Evolutionary conservation across 2,888 invertebrate species (phyloP).

Genomic region (Polylopha cassiicola): DNA sequence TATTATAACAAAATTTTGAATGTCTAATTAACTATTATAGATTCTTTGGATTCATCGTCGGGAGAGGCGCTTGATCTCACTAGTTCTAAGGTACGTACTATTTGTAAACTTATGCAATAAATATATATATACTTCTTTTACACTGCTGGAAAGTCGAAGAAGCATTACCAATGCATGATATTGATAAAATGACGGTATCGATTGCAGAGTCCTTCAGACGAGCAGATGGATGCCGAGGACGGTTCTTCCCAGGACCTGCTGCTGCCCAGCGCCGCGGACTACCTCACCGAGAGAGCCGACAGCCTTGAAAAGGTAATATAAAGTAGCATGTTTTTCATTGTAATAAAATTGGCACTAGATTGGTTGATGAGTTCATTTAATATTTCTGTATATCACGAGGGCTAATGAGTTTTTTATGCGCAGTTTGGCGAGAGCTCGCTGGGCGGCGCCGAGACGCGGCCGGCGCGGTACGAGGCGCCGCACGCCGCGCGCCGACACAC

Average conservation of each 20-base stretch:
- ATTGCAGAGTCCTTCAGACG: slow-evolving; percentile 65
- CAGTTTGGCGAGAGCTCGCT: slow-evolving; percentile 43
- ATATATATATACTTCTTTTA: too few relatives aligned
- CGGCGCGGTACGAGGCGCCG: slow-evolving; percentile 80
- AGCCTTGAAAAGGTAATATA: slow-evolving; percentile 54
- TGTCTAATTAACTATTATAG: slow-evolving; percentile 34
- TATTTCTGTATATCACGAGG: too few relatives aligned
- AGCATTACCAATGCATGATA: not conserved
- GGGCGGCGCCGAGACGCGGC: slow-evolving; percentile 28
- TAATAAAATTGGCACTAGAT: not conserved
- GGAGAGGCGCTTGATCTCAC: slow-evolving; percentile 73
- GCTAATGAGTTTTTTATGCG: not conserved
- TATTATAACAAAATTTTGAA: not conserved
- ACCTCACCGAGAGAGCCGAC: slow-evolving; percentile 49
- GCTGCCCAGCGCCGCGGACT: slow-evolving; percentile 44
- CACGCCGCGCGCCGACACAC: slow-evolving; percentile 81
- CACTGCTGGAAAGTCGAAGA: not conserved
- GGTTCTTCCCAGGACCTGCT: slow-evolving; percentile 40
- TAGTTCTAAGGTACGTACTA: slow-evolving; percentile 78
- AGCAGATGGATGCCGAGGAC: slow-evolving; percentile 69
- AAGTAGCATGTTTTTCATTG: not conserved
- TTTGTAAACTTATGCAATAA: slow-evolving; percentile 24
- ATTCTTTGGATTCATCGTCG: slow-evolving; percentile 72
- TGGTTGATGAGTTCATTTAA: not conserved
- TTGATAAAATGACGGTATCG: not conserved